These are phyloP conservation scores for Luscinia megarhynchos DNA, from an alignment of 2,797 vertebrate species.

Conservation along the genomic window DNA sequence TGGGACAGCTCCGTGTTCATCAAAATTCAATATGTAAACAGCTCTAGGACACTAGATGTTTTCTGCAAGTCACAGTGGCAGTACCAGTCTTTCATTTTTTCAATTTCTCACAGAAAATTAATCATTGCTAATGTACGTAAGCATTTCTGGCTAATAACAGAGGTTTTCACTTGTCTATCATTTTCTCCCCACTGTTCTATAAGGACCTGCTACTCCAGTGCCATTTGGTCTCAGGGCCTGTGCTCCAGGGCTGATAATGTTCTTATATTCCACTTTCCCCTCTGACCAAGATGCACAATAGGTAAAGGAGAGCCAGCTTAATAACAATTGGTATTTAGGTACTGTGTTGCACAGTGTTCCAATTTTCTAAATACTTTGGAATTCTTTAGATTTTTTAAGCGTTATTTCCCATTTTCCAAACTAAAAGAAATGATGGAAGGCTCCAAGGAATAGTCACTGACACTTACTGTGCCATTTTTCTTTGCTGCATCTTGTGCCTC, in stretches of 20 bases:
- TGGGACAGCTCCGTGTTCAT: not conserved
- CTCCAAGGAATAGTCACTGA: not conserved
- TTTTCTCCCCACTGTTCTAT: not conserved
- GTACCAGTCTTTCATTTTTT: not conserved
- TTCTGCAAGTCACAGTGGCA: not conserved
- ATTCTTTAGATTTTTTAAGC: not conserved
- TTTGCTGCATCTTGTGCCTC: rapidly evolving
- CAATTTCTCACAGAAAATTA: not conserved
- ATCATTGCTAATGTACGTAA: not conserved
- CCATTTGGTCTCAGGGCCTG: not conserved
- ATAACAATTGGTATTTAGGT: not conserved
- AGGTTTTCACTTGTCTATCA: not conserved
- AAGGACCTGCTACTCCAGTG: not conserved
- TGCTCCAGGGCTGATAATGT: rapidly evolving
- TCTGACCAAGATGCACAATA: not conserved
- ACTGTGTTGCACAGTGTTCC: not conserved
- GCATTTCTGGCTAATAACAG: not conserved
- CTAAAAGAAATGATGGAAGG: not conserved
- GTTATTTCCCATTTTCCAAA: not conserved
- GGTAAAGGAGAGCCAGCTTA: not conserved
- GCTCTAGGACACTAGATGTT: not conserved
- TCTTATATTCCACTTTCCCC: not conserved
- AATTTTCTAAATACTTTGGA: not conserved
- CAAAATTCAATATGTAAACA: not conserved
- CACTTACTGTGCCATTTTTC: too few species aligned